Evolutionary conservation across 2,797 vertebrate genomes (phyloP), one percentile per base, ranked within the genome.

Genomic region (Pipistrellus nathusii): DNA sequence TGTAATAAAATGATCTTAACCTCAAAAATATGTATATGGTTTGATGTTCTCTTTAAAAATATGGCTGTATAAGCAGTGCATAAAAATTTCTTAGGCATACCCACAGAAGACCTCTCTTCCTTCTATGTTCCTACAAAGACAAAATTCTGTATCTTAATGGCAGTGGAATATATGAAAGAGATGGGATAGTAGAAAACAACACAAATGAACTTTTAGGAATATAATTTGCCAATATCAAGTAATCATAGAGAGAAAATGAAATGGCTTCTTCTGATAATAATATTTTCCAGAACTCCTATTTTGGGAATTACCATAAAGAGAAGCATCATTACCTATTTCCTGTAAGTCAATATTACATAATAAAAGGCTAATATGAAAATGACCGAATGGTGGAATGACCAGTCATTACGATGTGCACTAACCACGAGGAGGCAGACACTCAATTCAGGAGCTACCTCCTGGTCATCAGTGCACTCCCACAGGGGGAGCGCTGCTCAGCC

Each of bases 221-320:
- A 73, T 59, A n/a, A 81, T 72, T 75, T 78, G n/a, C 3, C 32
- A 3, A 14, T 77, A 23, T 64, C 32, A 6, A 77, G 30, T 44
- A 46, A 82, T 89, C 81, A 84, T 3, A 80, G n/a, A 55, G 41
- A 71, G 44, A 89, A 93, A 94, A 91, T 62, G n/a, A 93, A 91
- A 89, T 53, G 21, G 35, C 44, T 90, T 87, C 44, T 92, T 90
- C 57, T 14, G 51, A 76, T 53, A 96, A 48, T 57, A 88, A 20
- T 21, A 69, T 32, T 96, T 90, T 86, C 41, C 18, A 85, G 55
- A 78, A 64, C 18, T 62, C 59, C 59, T 62, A 0, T 66, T 88
- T 73, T 57, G 18, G 62, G 72, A 93, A 94, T 66, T 84, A 69
- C 48, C 44, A 62, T 81, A 64, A 89, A 84, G 62, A 55, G 84